Base-by-base conservation (phyloP, 2,888 invertebrate genomes). In the Byasa hedistus region DNA sequence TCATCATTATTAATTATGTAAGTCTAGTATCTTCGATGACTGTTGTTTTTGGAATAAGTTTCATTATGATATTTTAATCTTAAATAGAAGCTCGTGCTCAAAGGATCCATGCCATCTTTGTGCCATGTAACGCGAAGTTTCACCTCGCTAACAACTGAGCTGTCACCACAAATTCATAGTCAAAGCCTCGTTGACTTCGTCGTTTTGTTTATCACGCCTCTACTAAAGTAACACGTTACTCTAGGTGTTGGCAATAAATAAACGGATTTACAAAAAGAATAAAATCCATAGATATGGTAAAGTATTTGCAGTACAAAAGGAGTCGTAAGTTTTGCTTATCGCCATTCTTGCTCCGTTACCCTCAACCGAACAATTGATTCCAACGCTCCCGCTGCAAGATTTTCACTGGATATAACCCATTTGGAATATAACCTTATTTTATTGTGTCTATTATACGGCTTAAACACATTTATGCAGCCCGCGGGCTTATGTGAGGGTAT, bases 281-380 rank as follows among this genome's bases (percentile, higher is more conserved):
- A 68, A 70, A 69, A 81, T 74, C 73, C 74, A 74, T 77, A 79
- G 76, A 80, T 82, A 79, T 75, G 80, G 83, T 84, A 82, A 85
- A 81, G 81, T 83, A 85, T 84, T 80, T 78, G 73, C 80, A 79
- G 79, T 86, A 86, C 86, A 87, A 88, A 83, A 86, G 86, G 79
- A 79, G 80, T 81, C 86, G 85, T 88, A 88, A 84, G 85, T 88
- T 86, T 80, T 79, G 83, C 86, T 88, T 89, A 88, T 87, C 87
- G 87, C 80, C 79, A 78, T 73, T 79, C 81, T 78, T 82, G 81
- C 79, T 82, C 83, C 87, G 88, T 86, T 87, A 86, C 80, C 85
- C 83, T 79, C 84, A 79, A 80, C 78, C 81, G 79, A 81, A 85
- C 88, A 87, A 89, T 89, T 88, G 89, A 87, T 86, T 87, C 82